These are phyloP conservation scores for Bombycilla garrulus DNA, from an alignment of 2,113 vertebrate species.

Conservation along the genomic window DNA sequence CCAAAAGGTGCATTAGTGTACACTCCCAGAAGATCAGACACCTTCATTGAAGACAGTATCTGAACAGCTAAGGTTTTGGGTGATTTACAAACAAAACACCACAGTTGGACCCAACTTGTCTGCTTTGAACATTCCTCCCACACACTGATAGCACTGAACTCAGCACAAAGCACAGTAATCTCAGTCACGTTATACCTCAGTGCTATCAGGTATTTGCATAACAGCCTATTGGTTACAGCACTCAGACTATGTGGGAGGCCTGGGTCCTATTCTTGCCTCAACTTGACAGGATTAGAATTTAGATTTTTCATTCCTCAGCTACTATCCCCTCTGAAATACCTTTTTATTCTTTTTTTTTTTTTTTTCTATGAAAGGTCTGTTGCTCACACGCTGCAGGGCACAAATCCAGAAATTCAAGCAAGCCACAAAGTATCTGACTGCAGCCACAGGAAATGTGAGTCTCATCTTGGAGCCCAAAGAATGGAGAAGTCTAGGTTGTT, in stretches of 20 bases:
- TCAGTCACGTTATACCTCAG: not conserved
- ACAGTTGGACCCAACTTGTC: not conserved
- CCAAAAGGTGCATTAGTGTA: not conserved
- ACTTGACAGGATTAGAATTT: not conserved
- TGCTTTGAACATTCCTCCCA: not conserved
- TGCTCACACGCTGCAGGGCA: not conserved
- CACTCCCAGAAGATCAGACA: not conserved
- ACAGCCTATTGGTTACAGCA: not conserved
- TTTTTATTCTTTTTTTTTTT: not conserved
- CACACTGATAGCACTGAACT: not conserved
- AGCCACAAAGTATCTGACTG: not conserved
- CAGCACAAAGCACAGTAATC: slow-evolving; percentile 1
- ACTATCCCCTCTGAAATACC: not conserved
- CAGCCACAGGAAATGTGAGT: not conserved
- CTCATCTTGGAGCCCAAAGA: not conserved
- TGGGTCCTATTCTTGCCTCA: not conserved
- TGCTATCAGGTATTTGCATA: not conserved
- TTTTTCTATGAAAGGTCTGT: not conserved
- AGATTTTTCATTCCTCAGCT: not conserved
- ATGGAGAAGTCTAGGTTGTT: not conserved
- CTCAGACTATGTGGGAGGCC: not conserved
- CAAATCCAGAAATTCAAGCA: not conserved
- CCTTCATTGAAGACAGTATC: not conserved
- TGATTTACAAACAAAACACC: not conserved
- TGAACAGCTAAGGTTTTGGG: not conserved